Percentiles rank a stretch among this genome's conserved stretches.
Conservation (phyloP, 2,113 vertebrate species). For the Dromaius novaehollandiae region DNA sequence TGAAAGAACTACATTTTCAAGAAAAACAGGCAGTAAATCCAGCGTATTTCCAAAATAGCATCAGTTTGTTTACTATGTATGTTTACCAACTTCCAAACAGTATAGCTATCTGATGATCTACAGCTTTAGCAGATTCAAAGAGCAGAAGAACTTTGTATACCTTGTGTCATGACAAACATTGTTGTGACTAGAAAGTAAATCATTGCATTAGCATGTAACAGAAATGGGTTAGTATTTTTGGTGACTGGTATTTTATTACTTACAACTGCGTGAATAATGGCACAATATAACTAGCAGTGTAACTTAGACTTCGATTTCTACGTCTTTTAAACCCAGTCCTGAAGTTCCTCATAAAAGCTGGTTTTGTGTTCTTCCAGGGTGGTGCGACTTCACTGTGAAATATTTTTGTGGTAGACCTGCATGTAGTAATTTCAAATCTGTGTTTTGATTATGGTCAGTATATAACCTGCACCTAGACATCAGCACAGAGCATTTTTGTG, state of each 20-base stretch:
- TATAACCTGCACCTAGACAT: rapidly evolving
- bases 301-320: background rate
- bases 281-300: background rate
- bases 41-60: background rate
- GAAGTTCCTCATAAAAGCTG: background rate
- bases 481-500: background rate
- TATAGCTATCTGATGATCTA: background rate
- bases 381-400: background rate
- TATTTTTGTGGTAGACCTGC: background rate
- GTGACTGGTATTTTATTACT: background rate
- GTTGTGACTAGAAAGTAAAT: background rate
- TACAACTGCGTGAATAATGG: background rate
- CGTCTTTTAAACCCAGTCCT: background rate
- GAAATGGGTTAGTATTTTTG: background rate
- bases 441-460: background rate
- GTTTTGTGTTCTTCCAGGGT: background rate
- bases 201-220: background rate
- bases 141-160: background rate
- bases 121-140: background rate
- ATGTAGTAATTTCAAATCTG: background rate
- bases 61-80: background rate
- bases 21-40: background rate
- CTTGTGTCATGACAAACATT: background rate
- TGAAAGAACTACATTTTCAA: background rate
- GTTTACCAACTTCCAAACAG: background rate